A percentile compares a stretch with the other conserved stretches of the same genome.
Evolutionary conservation across 1,140 invertebrate species (phyloP).

Genomic region (Leptinotarsa defecta): DNA sequence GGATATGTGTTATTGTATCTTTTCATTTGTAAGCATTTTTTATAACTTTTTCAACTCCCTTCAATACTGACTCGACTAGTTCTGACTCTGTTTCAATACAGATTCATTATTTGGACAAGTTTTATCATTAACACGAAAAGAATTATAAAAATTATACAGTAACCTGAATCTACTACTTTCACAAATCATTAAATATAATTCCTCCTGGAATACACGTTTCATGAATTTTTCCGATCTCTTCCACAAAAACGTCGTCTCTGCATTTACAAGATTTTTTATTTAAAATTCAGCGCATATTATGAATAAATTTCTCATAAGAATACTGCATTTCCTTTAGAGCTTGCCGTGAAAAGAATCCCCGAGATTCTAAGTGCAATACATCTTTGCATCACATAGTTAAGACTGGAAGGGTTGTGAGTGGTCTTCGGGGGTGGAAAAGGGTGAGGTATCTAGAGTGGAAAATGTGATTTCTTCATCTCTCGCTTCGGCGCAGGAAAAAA

Average conservation of each 20-base stretch:
- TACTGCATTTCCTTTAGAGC: conserved; percentile 19
- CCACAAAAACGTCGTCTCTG: background rate
- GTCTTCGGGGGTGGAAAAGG: conserved; percentile 43
- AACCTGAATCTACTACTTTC: background rate
- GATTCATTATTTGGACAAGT: background rate
- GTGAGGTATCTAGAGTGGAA: conserved; percentile 51
- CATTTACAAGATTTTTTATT: conserved; percentile 20
- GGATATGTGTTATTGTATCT: too few species aligned
- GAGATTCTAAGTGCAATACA: conserved; percentile 28
- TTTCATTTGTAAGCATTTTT: too few species aligned
- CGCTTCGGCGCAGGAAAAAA: conserved; percentile 45
- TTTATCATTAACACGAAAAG: background rate
- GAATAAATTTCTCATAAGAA: conserved; percentile 29
- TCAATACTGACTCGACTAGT: too few species aligned
- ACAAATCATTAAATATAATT: conserved; percentile 6
- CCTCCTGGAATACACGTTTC: background rate
- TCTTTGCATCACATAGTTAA: conserved; percentile 53
- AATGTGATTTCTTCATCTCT: conserved; percentile 56
- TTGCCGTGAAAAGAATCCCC: conserved; percentile 21
- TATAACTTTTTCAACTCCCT: too few species aligned
- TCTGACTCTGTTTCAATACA: too few species aligned
- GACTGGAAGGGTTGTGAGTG: conserved; percentile 55
- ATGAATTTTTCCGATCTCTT: background rate
- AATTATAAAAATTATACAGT: background rate
- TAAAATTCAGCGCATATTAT: conserved; percentile 25